Conservation (phyloP, 2,888 invertebrate genomes). For the Lypha dubia region DNA sequence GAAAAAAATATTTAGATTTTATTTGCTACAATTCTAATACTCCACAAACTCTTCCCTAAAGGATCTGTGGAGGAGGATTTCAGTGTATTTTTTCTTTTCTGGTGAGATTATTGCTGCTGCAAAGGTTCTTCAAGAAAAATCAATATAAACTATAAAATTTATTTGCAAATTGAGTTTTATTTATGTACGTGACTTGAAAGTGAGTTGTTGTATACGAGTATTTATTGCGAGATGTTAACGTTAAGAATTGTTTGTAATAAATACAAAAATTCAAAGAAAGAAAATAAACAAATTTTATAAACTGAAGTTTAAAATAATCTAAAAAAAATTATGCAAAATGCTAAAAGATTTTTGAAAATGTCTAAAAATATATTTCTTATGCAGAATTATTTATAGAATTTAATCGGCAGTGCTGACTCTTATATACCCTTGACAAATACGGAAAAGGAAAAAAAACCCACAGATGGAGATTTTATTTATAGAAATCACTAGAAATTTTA, state of each 20-base stretch:
- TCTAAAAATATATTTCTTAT: too few relatives aligned
- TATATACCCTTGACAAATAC: too few relatives aligned
- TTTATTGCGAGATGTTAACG: neutral
- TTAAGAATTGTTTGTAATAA: neutral
- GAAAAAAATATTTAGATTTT: constrained; percentile 17
- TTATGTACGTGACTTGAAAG: constrained; percentile 38
- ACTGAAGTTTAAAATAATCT: too few relatives aligned
- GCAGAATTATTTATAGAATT: too few relatives aligned
- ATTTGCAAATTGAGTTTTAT: constrained; percentile 37
- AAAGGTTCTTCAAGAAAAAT: constrained; percentile 8
- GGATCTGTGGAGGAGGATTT: constrained; percentile 33
- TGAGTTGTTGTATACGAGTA: neutral
- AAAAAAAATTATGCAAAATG: too few relatives aligned
- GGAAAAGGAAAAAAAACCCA: too few relatives aligned
- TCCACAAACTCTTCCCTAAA: constrained; percentile 1
- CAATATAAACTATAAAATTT: constrained; percentile 21
- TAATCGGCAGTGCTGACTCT: too few relatives aligned
- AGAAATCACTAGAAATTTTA: too few relatives aligned
- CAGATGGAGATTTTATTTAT: too few relatives aligned
- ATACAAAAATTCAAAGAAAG: too few relatives aligned
- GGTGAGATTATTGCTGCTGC: constrained; percentile 4
- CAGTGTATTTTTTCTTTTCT: constrained; percentile 4
- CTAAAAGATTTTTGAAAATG: too few relatives aligned
- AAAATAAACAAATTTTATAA: too few relatives aligned
- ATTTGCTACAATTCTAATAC: neutral